A percentile compares a stretch with the other conserved stretches of the same genome.
phyloP scores from a whole-genome alignment of 2,797 vertebrate genomes.

The Muscicapa striata region DNA sequence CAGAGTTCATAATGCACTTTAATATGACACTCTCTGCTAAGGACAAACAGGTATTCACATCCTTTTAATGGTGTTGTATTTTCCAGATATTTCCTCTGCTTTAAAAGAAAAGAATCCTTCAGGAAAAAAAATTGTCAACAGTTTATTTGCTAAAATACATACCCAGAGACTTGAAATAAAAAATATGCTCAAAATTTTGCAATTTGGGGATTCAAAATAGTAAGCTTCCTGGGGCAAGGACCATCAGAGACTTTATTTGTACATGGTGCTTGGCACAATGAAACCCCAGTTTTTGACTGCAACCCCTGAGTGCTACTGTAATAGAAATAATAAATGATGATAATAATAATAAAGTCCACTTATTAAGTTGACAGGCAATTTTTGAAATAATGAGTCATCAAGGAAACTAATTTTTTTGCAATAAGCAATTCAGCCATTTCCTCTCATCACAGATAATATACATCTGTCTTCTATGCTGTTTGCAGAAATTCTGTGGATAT shows the following conservation, averaged over 20 bases:
- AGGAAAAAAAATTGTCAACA: neutral
- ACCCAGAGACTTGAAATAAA: neutral
- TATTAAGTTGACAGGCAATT: conserved; percentile 66
- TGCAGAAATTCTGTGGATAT: conserved; percentile 66
- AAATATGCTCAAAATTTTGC: neutral
- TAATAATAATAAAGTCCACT: conserved; percentile 55
- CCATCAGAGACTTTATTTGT: conserved; percentile 42
- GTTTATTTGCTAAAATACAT: neutral
- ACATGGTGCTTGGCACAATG: conserved; percentile 29
- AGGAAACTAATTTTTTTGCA: conserved; percentile 64
- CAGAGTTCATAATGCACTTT: neutral
- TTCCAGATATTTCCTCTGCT: neutral
- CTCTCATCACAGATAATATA: conserved; percentile 65
- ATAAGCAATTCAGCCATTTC: conserved; percentile 69
- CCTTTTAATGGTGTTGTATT: neutral
- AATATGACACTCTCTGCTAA: neutral
- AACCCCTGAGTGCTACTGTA: conserved; percentile 35
- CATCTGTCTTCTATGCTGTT: conserved; percentile 61
- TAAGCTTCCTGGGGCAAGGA: conserved; percentile 22
- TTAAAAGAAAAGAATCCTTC: neutral
- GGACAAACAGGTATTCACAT: neutral
- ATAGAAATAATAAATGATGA: conserved; percentile 55
- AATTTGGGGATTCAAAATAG: neutral
- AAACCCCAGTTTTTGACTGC: conserved; percentile 39
- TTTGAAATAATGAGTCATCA: conserved; percentile 66